Base-by-base conservation (phyloP, 2,797 vertebrate genomes). In the Chelon auratus region DNA sequence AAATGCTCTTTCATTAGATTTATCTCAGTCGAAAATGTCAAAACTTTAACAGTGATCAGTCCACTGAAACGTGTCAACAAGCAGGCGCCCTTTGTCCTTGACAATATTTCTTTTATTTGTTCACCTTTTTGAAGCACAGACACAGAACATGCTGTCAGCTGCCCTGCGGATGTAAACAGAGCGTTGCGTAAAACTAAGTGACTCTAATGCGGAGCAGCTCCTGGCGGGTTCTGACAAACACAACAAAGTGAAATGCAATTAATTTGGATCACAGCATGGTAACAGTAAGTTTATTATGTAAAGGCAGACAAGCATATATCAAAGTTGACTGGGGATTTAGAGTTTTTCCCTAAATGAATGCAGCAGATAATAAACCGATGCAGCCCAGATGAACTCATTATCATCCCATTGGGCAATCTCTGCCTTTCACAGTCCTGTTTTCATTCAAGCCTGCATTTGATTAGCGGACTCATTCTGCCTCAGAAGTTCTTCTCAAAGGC, bases 261-360 rank as follows among this genome's bases (percentile, higher is more conserved):
- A 77, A 86, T 86, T 82, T 74, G 72, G 55, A 63, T 81, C 70
- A 62, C 65, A 77, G 76, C 65, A 76, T 15, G 24, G 64, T 39
- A 78, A 54, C 59, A 52, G 67, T 68, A 24, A 77, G 67, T 81
- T 81, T 89, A 72, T 84, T 79, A 80, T 72, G 45, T 78, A 77
- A 81, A 84, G 22, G 75, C 74, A 82, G 77, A 81, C 74, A 39
- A 81, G 79, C 68, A 78, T 74, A 72, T 80, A 80, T 85, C 62
- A 82, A 78, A 81, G 60, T 78, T 76, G 72, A 85, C 54, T 64
- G 45, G 65, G 57, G 65, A 77, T 69, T 69, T 50, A 36, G 54
- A 68, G 30, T 64, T 67, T 84, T 72, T 66, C 30, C 10, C 37
- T 61, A 70, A 80, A 80, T 55, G 36, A 71, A 67, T 52, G 9